These are phyloP conservation scores for Dipodomys stephensi DNA, from an alignment of 2,113 vertebrate genomes.

Conservation along the genomic window DNA sequence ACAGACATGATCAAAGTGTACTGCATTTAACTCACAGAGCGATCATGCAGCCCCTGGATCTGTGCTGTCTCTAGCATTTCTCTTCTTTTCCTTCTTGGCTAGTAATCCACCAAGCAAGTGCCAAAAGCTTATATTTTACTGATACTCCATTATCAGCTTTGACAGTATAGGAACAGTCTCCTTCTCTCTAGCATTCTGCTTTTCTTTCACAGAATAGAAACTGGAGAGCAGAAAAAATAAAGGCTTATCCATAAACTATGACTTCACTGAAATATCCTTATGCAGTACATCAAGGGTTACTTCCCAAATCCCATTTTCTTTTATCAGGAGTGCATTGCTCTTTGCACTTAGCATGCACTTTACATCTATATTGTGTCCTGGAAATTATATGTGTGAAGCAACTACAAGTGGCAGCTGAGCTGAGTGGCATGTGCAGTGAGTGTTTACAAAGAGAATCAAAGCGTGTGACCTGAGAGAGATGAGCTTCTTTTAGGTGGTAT, in stretches of 20 bases:
- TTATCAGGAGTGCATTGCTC: neutral
- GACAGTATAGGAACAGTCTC: neutral
- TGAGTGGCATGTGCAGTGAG: neutral
- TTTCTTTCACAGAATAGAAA: conserved; percentile 11
- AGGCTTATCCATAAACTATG: neutral
- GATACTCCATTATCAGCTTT: neutral
- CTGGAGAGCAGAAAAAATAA: neutral
- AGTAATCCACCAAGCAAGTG: neutral
- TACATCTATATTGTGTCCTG: conserved; percentile 27
- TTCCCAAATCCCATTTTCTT: neutral
- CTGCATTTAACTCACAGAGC: conserved; percentile 57
- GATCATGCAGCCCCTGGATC: conserved; percentile 18
- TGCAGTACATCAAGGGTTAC: neutral
- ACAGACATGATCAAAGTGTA: conserved; percentile 57
- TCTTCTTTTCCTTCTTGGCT: neutral
- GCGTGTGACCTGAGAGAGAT: neutral
- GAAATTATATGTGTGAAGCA: neutral
- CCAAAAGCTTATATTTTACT: neutral
- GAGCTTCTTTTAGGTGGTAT: conserved; percentile 43
- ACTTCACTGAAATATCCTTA: neutral
- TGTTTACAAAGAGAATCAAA: conserved; percentile 37
- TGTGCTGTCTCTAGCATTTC: neutral
- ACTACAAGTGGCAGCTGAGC: neutral
- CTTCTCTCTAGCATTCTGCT: neutral
- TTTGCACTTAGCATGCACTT: conserved; percentile 25